Percentiles rank a stretch among this genome's conserved stretches.
Evolutionary conservation across 2,888 invertebrate genomes (phyloP).

Genomic region (Orthosia gracilis): DNA sequence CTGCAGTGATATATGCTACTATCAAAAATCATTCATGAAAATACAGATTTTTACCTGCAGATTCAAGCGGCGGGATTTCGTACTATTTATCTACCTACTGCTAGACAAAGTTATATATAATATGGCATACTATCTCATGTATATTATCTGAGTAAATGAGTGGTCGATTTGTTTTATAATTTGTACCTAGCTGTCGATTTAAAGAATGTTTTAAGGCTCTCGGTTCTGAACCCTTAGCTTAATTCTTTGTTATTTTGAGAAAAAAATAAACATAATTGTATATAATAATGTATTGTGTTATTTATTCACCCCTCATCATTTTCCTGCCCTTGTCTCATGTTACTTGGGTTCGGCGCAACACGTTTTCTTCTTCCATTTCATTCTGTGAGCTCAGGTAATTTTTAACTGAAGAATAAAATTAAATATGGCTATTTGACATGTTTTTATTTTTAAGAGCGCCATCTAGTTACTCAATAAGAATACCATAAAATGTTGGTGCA

Average conservation of each 20-base stretch:
- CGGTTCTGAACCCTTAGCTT: conserved; percentile 88
- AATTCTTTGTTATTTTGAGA: conserved; percentile 88
- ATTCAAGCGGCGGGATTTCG: too few relatives aligned
- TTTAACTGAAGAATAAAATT: too few relatives aligned
- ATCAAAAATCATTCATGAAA: too few relatives aligned
- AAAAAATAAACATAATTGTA: conserved; percentile 88
- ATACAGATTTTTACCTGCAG: too few relatives aligned
- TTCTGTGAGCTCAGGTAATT: too few relatives aligned
- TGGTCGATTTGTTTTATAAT: conserved; percentile 65
- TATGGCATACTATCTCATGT: conserved; percentile 36
- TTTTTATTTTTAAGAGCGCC: neutral
- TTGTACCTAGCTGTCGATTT: conserved; percentile 75
- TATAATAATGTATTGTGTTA: conserved; percentile 73
- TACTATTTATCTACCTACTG: too few relatives aligned
- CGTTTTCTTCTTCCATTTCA: too few relatives aligned
- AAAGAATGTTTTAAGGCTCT: conserved; percentile 79
- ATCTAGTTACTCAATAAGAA: neutral
- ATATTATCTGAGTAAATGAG: conserved; percentile 40
- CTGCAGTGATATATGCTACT: too few relatives aligned
- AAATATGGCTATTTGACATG: too few relatives aligned
- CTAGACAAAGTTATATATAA: too few relatives aligned
- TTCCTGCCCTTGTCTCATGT: neutral
- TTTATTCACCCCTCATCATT: conserved; percentile 11
- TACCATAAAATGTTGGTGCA: fast-evolving
- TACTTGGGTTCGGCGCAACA: too few relatives aligned